phyloP scores from a whole-genome alignment of 2,888 invertebrate genomes.

The Drymonia ruficornis region DNA sequence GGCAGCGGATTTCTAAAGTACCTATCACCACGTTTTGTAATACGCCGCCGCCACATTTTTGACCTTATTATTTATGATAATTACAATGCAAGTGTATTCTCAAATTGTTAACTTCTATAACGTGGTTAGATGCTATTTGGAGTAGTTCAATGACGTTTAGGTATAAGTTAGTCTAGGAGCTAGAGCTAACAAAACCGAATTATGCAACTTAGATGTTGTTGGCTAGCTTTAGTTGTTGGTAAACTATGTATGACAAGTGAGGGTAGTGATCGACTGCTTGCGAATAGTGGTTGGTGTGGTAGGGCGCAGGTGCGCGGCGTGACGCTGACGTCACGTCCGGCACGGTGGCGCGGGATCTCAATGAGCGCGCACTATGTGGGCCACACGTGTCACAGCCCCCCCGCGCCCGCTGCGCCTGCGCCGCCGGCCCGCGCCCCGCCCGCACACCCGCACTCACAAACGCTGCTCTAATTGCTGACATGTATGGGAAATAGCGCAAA shows the following conservation, averaged over 20 bases:
- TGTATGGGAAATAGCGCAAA: conserved; percentile 80
- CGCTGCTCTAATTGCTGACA: conserved; percentile 77
- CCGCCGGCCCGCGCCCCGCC: conserved; percentile 26
- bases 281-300: conserved; percentile 30
- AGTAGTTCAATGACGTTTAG: neutral
- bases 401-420: conserved; percentile 32
- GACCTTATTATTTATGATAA: neutral
- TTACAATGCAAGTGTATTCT: neutral
- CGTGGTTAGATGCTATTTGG: neutral
- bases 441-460: conserved; percentile 55
- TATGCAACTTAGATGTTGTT: no score
- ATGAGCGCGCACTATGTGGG: conserved; percentile 77
- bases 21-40: conserved; percentile 14
- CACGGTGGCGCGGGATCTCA: conserved; percentile 59
- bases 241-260: conserved; percentile 6
- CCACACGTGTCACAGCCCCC: conserved; percentile 75
- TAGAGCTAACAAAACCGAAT: no score
- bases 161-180: neutral
- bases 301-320: conserved; percentile 63
- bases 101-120: neutral
- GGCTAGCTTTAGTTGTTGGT: neutral
- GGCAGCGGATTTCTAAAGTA: conserved; percentile 8
- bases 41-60: neutral
- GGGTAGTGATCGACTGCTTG: conserved; percentile 21
- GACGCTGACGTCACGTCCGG: conserved; percentile 72